Evolutionary conservation across 2,113 vertebrate species (phyloP).

Genomic region (Xenopus tropicalis): DNA sequence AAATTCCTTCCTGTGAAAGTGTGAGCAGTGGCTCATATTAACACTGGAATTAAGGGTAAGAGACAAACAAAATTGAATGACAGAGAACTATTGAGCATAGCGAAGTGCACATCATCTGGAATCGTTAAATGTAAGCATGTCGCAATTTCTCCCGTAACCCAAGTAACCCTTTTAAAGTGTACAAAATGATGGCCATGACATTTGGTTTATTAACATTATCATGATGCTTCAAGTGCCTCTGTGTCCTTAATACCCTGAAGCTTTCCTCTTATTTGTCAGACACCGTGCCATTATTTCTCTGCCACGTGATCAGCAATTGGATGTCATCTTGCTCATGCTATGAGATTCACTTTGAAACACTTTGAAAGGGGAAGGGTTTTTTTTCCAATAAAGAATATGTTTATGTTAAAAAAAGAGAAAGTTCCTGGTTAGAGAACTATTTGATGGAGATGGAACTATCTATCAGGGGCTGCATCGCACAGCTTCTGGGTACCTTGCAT

Average conservation of each 20-base stretch:
- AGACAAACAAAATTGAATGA: not conserved
- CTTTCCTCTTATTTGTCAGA: slow-evolving; percentile 7
- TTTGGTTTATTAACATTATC: slow-evolving; percentile 43
- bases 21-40: not conserved
- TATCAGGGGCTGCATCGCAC: too few species aligned
- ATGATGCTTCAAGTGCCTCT: slow-evolving; percentile 29
- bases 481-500: too few species aligned
- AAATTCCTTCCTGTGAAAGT: not conserved
- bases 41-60: not conserved
- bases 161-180: slow-evolving; percentile 40
- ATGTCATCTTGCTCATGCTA: slow-evolving; percentile 20
- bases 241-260: slow-evolving; percentile 19
- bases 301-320: not conserved
- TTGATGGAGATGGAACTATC: too few species aligned
- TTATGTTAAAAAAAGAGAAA: too few species aligned
- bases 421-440: too few species aligned
- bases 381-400: too few species aligned
- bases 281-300: slow-evolving; percentile 9
- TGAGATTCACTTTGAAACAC: slow-evolving; percentile 4
- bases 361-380: not conserved
- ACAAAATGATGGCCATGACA: slow-evolving; percentile 42
- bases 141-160: slow-evolving; percentile 23
- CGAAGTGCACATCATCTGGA: slow-evolving; percentile 1
- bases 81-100: not conserved
- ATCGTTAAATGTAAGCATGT: not conserved